phyloP scores from a whole-genome alignment of 2,888 invertebrate genomes.

The Eupithecia pulchellata region DNA sequence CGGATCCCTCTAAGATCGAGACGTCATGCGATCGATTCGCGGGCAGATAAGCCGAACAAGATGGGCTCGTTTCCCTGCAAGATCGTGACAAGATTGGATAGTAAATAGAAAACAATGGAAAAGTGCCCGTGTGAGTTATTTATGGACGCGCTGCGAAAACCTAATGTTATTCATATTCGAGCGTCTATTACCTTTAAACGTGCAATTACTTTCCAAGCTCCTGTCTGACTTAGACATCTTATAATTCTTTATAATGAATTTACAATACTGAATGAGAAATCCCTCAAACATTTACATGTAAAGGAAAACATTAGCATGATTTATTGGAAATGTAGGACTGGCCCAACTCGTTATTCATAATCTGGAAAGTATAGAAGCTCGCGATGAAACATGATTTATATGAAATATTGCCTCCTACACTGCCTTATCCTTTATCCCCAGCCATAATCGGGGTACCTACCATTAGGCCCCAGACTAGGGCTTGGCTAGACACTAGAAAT shows the following conservation, averaged over 20 bases:
- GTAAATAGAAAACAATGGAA: conserved; percentile 38
- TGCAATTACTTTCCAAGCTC: not conserved
- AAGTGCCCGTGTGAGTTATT: conserved; percentile 31
- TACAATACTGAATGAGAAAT: not conserved
- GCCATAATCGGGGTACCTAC: not conserved
- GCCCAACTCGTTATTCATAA: not conserved
- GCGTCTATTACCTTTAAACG: conserved; percentile 6
- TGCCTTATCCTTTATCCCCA: not conserved
- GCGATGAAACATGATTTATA: not conserved
- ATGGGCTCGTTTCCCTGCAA: conserved; percentile 31
- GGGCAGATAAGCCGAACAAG: conserved; percentile 49
- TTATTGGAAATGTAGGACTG: not conserved
- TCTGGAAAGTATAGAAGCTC: conserved; percentile 4
- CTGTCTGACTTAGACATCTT: not conserved
- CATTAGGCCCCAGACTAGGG: not conserved
- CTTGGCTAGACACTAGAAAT: not conserved
- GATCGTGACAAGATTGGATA: conserved; percentile 54
- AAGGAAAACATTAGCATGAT: not conserved
- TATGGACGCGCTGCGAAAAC: conserved; percentile 17
- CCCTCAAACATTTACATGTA: not conserved
- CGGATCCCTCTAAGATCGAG: conserved; percentile 50
- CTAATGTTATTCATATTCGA: conserved; percentile 23
- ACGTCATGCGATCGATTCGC: conserved; percentile 62
- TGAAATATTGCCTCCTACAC: conserved; percentile 2
- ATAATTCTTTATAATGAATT: conserved; percentile 9